A percentile compares a stretch with the other conserved stretches of the same genome.
phyloP scores from a whole-genome alignment of 2,888 invertebrate species.

The Drosophila niveifrons region DNA sequence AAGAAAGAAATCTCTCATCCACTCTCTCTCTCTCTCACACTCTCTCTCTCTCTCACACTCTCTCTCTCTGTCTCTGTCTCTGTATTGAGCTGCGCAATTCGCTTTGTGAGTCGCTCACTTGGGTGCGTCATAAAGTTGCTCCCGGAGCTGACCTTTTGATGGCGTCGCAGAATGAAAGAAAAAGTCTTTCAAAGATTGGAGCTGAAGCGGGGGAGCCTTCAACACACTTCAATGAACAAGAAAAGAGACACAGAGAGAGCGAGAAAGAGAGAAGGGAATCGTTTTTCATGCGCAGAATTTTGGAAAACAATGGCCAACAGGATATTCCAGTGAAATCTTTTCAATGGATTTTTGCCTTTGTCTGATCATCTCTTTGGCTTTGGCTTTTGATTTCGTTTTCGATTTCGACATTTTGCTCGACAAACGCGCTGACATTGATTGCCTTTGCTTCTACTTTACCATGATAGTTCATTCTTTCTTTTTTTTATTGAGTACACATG shows the following conservation, averaged over 20 bases:
- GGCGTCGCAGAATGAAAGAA: conserved; percentile 7
- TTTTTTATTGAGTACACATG: no score
- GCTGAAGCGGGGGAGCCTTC: conserved; percentile 9
- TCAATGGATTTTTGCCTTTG: conserved; percentile 55
- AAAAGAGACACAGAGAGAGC: conserved; percentile 31
- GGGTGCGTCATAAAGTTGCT: conserved; percentile 37
- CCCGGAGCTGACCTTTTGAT: conserved; percentile 55
- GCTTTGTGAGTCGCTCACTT: conserved; percentile 28
- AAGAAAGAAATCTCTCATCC: neutral
- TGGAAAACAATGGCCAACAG: conserved; percentile 55
- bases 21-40: no score
- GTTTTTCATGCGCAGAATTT: conserved; percentile 61
- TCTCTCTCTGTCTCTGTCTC: no score
- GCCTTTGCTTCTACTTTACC: conserved; percentile 63
- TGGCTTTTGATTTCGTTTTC: conserved; percentile 49
- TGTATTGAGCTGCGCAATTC: conserved; percentile 48
- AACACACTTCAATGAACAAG: conserved; percentile 43
- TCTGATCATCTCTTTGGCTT: conserved; percentile 47
- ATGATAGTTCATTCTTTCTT: no score
- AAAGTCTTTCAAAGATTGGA: no score
- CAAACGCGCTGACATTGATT: conserved; percentile 73
- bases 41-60: no score
- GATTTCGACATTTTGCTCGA: conserved; percentile 42
- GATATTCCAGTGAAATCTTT: conserved; percentile 72
- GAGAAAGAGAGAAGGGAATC: conserved; percentile 51